Evolutionary conservation across 2,113 vertebrate genomes (phyloP).

Genomic region (Galeopterus variegatus): DNA sequence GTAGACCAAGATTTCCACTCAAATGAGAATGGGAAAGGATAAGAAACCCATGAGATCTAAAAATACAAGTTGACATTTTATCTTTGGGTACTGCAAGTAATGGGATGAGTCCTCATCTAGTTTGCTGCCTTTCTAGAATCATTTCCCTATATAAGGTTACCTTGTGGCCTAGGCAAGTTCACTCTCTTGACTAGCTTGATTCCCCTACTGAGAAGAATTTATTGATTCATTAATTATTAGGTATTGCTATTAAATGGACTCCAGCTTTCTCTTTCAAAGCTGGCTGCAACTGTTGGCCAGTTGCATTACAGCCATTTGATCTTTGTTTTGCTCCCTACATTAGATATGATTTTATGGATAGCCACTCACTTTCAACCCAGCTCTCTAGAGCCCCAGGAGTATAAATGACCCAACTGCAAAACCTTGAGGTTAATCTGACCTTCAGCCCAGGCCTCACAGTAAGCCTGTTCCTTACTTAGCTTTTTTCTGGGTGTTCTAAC

Average conservation of each 20-base stretch:
- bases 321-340: neutral
- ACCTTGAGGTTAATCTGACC: constrained; percentile 39
- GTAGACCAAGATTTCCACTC: constrained; percentile 1
- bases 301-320: neutral
- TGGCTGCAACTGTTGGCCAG: constrained; percentile 14
- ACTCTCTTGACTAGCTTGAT: neutral
- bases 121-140: constrained; percentile 28
- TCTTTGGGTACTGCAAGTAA: neutral
- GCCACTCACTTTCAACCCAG: neutral
- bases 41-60: neutral
- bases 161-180: constrained; percentile 9
- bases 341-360: constrained; percentile 7
- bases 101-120: neutral
- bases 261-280: constrained; percentile 1
- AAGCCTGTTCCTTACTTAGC: neutral
- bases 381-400: neutral
- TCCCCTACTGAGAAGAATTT: constrained; percentile 22
- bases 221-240: constrained; percentile 36
- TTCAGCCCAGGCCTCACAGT: neutral
- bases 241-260: neutral
- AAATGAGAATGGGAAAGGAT: constrained; percentile 25
- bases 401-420: neutral
- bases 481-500: constrained; percentile 20
- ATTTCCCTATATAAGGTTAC: neutral
- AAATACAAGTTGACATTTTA: neutral